Percentiles rank a stretch among this genome's conserved stretches.
These are phyloP conservation scores for Leptobrachium leishanense DNA, from an alignment of 2,113 vertebrate species.

Conservation along the genomic window DNA sequence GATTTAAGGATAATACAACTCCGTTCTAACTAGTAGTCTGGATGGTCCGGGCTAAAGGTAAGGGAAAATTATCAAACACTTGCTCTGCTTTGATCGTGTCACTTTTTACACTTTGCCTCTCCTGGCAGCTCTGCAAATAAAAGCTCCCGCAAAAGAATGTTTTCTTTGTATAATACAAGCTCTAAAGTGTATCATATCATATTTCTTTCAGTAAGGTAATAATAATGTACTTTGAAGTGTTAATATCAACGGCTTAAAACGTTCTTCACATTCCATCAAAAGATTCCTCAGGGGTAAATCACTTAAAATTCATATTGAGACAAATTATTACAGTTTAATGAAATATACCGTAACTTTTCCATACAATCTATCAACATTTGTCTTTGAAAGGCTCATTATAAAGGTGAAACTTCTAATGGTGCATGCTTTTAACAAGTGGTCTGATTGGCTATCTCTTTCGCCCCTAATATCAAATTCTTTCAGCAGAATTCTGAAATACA, in stretches of 20 bases:
- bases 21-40: constrained; percentile 33
- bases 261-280: no score
- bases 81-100: not conserved
- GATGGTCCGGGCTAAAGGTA: constrained; percentile 46
- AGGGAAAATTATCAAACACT: not conserved
- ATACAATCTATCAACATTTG: no score
- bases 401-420: no score
- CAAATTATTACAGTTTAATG: no score
- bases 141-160: not conserved
- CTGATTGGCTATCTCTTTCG: no score
- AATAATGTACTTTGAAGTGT: not conserved
- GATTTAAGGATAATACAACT: constrained; percentile 17
- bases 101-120: not conserved
- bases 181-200: not conserved
- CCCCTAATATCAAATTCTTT: no score
- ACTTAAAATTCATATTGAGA: no score
- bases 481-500: no score
- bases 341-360: no score
- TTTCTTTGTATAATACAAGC: constrained; percentile 8
- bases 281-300: no score
- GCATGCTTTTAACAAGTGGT: no score
- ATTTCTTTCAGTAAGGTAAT: not conserved
- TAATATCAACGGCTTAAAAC: not conserved
- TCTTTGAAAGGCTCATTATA: no score
- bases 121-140: not conserved